Conservation (phyloP, 1,140 invertebrate species). For the Lordiphosa clarofinis region DNA sequence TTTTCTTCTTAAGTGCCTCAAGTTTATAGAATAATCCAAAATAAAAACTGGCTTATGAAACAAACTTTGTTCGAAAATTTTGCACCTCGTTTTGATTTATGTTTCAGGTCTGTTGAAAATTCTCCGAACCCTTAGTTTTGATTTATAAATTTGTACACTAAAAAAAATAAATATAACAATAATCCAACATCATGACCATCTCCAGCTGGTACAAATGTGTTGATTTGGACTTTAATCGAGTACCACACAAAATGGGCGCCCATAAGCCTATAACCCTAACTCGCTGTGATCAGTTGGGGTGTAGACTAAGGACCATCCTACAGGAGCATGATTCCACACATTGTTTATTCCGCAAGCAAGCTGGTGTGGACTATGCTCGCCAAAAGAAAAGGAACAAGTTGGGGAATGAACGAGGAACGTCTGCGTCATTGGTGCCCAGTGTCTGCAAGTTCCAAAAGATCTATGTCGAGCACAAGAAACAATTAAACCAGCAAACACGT, state of each 20-base stretch:
- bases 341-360: constrained; percentile 26
- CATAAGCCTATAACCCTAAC: background rate
- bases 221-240: constrained; percentile 2
- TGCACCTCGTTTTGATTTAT: no score
- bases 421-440: background rate
- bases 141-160: no score
- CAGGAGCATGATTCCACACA: constrained; percentile 13
- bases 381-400: background rate
- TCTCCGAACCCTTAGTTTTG: no score
- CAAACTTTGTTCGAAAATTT: background rate
- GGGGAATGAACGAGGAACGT: background rate
- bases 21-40: no score
- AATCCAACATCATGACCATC: constrained; percentile 3
- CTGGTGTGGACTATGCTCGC: constrained; percentile 24
- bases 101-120: no score
- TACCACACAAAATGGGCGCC: no score
- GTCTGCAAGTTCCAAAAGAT: constrained; percentile 16
- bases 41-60: no score
- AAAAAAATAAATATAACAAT: no score
- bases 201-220: constrained; percentile 5
- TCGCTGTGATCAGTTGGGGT: constrained; percentile 19
- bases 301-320: constrained; percentile 13
- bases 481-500: background rate
- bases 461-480: constrained; percentile 14
- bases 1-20: no score